phyloP scores from a whole-genome alignment of 2,797 vertebrate species.

The Alca torda region DNA sequence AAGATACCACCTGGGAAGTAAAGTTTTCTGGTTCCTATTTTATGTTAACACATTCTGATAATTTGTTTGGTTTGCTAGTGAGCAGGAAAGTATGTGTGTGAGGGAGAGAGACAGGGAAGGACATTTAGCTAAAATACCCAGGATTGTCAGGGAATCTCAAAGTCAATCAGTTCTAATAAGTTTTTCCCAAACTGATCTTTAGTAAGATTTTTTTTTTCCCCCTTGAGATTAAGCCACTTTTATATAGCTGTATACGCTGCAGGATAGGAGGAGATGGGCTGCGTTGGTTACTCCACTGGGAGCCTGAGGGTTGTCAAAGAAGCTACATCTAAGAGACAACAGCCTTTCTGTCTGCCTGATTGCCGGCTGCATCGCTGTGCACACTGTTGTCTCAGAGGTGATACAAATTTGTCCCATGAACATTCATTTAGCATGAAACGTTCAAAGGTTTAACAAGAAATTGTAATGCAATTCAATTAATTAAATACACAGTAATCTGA shows the following conservation, averaged over 20 bases:
- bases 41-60: background rate
- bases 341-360: background rate
- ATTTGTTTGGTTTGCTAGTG: background rate
- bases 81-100: background rate
- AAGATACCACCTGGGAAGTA: background rate
- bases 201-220: background rate
- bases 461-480: background rate
- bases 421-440: background rate
- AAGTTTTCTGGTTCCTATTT: background rate
- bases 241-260: background rate
- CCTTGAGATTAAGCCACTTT: background rate
- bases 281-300: background rate
- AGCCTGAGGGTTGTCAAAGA: background rate
- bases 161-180: background rate
- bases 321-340: background rate
- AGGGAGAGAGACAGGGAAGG: background rate
- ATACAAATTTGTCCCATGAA: background rate
- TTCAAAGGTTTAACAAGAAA: background rate
- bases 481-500: background rate
- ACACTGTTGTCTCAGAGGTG: background rate
- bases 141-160: background rate
- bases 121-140: background rate
- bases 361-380: background rate
- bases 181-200: background rate
- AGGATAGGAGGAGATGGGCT: background rate